phyloP scores from a whole-genome alignment of 2,888 invertebrate species.

The Oegoconia quadripuncta region DNA sequence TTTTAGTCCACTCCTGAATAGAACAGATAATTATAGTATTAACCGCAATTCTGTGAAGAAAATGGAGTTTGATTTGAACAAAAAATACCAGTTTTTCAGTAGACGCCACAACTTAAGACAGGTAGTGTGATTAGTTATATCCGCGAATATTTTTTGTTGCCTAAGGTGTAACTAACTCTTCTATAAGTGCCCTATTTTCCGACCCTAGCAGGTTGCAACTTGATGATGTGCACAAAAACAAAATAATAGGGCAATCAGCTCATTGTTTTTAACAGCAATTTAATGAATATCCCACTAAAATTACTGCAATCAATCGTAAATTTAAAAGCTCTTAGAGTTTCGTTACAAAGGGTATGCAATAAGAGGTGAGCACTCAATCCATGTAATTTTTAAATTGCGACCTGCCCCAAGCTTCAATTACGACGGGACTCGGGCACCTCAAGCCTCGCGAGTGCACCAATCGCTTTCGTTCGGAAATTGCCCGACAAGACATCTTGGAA shows the following conservation, averaged over 20 bases:
- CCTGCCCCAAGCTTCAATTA: slow-evolving; percentile 68
- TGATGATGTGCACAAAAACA: not conserved
- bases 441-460: slow-evolving; percentile 51
- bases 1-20: slow-evolving; percentile 37
- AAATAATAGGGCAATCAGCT: slow-evolving; percentile 17
- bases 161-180: not conserved
- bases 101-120: no score
- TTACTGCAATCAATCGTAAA: slow-evolving; percentile 45
- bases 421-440: slow-evolving; percentile 46
- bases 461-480: slow-evolving; percentile 60
- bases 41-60: slow-evolving; percentile 32
- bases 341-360: slow-evolving; percentile 35
- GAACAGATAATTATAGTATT: slow-evolving; percentile 49
- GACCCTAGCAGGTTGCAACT: not conserved
- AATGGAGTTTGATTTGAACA: slow-evolving; percentile 14
- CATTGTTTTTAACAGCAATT: slow-evolving; percentile 55
- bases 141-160: slow-evolving; percentile 5
- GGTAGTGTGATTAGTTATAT: slow-evolving; percentile 4
- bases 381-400: slow-evolving; percentile 72
- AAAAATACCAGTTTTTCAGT: slow-evolving; percentile 4
- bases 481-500: slow-evolving; percentile 56
- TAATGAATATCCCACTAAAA: slow-evolving; percentile 42
- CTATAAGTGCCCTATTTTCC: not conserved
- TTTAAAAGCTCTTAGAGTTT: slow-evolving; percentile 51
- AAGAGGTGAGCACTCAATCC: slow-evolving; percentile 65